Base-by-base conservation (phyloP, 2,113 vertebrate genomes). In the pig (Sus scrofa) region DNA sequence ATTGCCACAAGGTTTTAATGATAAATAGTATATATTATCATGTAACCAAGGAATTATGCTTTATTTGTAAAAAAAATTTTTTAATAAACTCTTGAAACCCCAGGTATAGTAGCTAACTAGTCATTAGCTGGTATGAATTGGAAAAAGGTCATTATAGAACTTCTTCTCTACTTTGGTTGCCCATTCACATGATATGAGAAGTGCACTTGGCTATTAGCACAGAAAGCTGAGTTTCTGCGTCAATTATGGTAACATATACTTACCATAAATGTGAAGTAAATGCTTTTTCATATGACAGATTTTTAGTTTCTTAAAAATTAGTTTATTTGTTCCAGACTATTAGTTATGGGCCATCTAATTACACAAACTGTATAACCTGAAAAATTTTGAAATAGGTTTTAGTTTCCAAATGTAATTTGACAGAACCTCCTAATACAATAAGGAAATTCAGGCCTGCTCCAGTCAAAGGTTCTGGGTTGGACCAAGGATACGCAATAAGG, bases 271-370 rank as follows among this genome's bases (percentile, higher is more conserved):
- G 7, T 39, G 32, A 83, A 73, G 6, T 63, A 67, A 91, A 78
- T 74, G 68, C 1, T 50, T 84, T 87, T 85, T 85, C 32, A 84
- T 75, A 71, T 2, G 52, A 87, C 44, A 32, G 6, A 20, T 67
- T 54, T 89, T 79, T 89, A 78, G n/a, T 89, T 67, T 52, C n/a
- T 92, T 63, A 86, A 94, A 89, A 96, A 70, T 54, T 44, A 44
- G 8, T 58, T 73, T 70, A 88, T 84, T 95, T 74, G 6, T 56
- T 60, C 39, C 79, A 27, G 11, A 78, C 63, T 65, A 16, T 71
- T 86, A 78, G 70, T 65, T 85, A 14, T 8, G 71, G 39, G 4
- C 16, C 54, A 2, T 26, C 11, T 81, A 85, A 92, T 88, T 88
- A 86, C 9, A 20, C 10, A 89, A 97, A 52, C 34, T 30, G 77